Percentiles rank a stretch among this genome's conserved stretches.
Conservation (phyloP, 2,797 vertebrate genomes). For the Aphelocoma californica region DNA sequence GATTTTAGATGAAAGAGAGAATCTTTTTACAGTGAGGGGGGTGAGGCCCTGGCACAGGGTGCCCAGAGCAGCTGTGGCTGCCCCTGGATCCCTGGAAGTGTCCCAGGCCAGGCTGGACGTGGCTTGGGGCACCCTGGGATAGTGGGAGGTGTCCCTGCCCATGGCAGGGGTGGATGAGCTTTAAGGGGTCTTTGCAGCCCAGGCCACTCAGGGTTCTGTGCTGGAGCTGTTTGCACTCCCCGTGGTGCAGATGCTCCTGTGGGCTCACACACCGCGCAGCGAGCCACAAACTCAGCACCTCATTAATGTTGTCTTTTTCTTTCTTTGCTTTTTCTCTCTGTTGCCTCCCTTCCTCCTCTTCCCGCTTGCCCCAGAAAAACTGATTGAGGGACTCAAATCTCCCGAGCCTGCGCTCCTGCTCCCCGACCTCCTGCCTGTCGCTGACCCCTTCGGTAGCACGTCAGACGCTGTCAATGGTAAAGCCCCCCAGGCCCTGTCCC, state of each 20-base stretch:
- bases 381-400: constrained; percentile 91
- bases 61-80: neutral
- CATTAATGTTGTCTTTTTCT: neutral
- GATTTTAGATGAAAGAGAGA: neutral
- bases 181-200: neutral
- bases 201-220: neutral
- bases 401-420: constrained; percentile 88
- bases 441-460: constrained; percentile 86
- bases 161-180: neutral
- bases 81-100: neutral
- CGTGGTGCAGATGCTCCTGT: neutral
- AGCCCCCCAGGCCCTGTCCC: neutral
- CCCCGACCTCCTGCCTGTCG: constrained; percentile 86
- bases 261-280: neutral
- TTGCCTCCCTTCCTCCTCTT: constrained; percentile 18
- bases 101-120: neutral
- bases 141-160: neutral
- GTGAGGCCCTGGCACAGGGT: neutral
- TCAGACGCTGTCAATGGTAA: constrained; percentile 86
- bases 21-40: neutral
- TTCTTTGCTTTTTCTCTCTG: constrained; percentile 37
- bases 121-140: neutral
- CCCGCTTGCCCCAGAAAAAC: constrained; percentile 83
- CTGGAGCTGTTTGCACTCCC: neutral
- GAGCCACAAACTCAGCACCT: neutral